Evolutionary conservation across 2,797 vertebrate species (phyloP), one percentile per base, ranked within the genome.

Genomic region (Neosalanx taihuensis): DNA sequence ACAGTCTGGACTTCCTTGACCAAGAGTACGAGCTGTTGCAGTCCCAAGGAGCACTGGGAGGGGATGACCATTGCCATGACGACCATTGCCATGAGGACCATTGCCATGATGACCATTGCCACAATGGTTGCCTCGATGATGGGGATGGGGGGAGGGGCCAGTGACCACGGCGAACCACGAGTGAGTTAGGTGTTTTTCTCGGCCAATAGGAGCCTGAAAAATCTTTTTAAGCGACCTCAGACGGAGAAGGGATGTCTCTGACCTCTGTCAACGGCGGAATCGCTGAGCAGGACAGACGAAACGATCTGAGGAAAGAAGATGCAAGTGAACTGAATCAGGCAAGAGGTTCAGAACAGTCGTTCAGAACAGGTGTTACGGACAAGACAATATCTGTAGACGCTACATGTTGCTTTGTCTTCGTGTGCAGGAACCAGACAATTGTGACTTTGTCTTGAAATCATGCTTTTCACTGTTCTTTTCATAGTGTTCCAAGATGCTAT

Each of bases 1-100:
- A 99, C 89, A 98, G 96, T 1, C 86, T 99, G 84, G 97, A 99
- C 92, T 99, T 99, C 75, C 85, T 99, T 88, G 96, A 98, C 15
- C 96, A 99, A 80, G 96, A 97, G 67, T 97, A 96, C 0, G 96
- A 96, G 86, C 92, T 95, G 30, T 92, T 95, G 56, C 90, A 93
- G 80, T 85, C 87, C 2, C 90, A 96, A 83, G 91, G 90, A 0
- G 92, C 91, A 15, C 92, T 93, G 12, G 91, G 91, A 64, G 92
- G 90, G 0, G 91, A 92, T 2, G 83, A 88, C 79, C 89, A 90
- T 81, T 90, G 89, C 79, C 80, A 92, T n/a, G 18, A 53, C 18
- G 51, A n/a, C 37, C 37, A 12, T 23, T 65, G 64, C 51, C 92
- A 91, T 0, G 91, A 92, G 1, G 83, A 88, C 80, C 89, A 90